phyloP scores from a whole-genome alignment of 2,113 vertebrate genomes.

The Atrichornis clamosus region DNA sequence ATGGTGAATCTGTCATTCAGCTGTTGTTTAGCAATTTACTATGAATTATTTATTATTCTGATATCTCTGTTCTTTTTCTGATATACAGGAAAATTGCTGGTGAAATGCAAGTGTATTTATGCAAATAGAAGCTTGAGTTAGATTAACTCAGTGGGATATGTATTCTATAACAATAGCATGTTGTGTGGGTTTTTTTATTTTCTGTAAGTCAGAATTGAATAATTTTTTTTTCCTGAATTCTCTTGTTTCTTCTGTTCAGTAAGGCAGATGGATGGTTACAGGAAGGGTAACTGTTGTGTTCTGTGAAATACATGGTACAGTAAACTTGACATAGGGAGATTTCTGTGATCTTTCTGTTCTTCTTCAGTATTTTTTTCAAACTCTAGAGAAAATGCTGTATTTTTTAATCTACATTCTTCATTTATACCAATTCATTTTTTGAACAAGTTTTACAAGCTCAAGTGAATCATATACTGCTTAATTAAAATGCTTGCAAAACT shows the following conservation, averaged over 20 bases:
- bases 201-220: not conserved
- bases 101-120: conserved; percentile 54
- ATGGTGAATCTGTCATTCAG: conserved; percentile 36
- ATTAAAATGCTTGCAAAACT: not conserved
- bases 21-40: conserved; percentile 41
- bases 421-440: not conserved
- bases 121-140: conserved; percentile 38
- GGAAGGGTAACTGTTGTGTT: not conserved
- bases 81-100: conserved; percentile 37
- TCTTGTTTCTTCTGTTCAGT: not conserved
- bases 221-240: not conserved
- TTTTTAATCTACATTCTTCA: not conserved
- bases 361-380: not conserved
- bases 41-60: conserved; percentile 66
- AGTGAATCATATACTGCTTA: not conserved
- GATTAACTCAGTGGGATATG: conserved; percentile 43
- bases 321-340: not conserved
- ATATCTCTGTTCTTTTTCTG: conserved; percentile 37
- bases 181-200: not conserved
- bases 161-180: conserved; percentile 26
- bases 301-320: not conserved
- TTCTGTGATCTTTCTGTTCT: not conserved
- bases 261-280: not conserved
- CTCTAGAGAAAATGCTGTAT: not conserved
- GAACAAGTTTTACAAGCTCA: not conserved